Percentiles rank a stretch among this genome's conserved stretches.
phyloP scores from a whole-genome alignment of 1,140 invertebrate species.

The Forficula auricularia region DNA sequence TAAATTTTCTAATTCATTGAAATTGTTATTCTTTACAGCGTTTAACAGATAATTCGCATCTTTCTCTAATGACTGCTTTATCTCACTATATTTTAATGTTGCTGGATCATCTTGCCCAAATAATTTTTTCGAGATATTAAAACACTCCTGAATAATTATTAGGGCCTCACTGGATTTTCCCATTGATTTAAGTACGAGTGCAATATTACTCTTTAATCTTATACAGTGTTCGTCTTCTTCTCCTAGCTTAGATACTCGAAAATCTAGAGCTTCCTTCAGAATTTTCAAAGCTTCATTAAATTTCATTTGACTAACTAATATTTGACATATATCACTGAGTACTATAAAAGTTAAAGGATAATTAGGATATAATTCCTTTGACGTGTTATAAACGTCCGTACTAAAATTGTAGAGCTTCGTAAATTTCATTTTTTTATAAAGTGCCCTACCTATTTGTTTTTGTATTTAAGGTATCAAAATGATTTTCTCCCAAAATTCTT shows the following conservation, averaged over 20 bases:
- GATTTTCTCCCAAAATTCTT: conserved; percentile 11
- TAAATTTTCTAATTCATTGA: conserved; percentile 12
- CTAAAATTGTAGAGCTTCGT: not conserved
- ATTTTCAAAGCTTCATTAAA: conserved; percentile 2
- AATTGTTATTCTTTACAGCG: conserved; percentile 10
- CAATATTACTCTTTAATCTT: no score
- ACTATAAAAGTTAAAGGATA: no score
- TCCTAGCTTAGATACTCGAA: conserved; percentile 9
- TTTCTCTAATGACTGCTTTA: not conserved
- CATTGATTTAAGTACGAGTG: no score
- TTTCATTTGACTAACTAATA: no score
- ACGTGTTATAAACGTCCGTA: no score
- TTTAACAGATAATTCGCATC: conserved; percentile 1
- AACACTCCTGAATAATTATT: no score
- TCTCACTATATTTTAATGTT: conserved; percentile 7
- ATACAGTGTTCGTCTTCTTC: not conserved
- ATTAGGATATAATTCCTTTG: no score
- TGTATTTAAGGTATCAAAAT: conserved; percentile 12
- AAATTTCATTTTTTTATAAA: conserved; percentile 9
- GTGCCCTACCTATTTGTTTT: conserved; percentile 9
- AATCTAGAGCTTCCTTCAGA: conserved; percentile 5
- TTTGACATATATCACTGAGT: no score
- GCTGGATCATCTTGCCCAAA: conserved; percentile 8
- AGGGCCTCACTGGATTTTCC: no score
- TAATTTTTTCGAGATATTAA: not conserved